Evolutionary conservation across 1,140 invertebrate genomes (phyloP).

Genomic region (Vollenhovia emeryi): DNA sequence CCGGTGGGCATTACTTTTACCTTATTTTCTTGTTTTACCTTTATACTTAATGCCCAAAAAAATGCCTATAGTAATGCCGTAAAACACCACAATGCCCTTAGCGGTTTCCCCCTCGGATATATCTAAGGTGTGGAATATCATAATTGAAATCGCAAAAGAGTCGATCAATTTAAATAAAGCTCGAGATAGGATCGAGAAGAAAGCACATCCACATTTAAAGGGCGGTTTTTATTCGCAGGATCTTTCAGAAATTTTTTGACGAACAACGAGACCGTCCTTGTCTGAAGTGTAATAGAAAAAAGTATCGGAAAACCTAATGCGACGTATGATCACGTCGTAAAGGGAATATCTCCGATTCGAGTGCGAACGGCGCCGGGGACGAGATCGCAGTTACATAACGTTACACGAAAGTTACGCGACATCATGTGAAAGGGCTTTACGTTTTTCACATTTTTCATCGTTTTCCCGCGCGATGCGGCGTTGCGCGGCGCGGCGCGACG

Average conservation of each 20-base stretch:
- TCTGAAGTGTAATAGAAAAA: conserved; percentile 25
- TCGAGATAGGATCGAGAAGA: too few relatives aligned
- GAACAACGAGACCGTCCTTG: background rate
- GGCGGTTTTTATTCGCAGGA: background rate
- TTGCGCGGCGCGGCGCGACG: background rate
- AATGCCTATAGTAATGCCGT: too few relatives aligned
- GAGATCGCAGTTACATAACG: conserved; percentile 59
- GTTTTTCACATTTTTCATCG: conserved; percentile 58
- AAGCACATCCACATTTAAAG: background rate
- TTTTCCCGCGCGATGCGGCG: conserved; percentile 22
- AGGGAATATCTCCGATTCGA: conserved; percentile 43
- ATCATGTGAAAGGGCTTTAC: conserved; percentile 42
- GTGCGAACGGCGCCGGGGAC: background rate
- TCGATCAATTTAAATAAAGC: conserved; percentile 10
- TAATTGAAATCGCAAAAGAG: background rate
- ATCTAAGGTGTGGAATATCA: conserved; percentile 1
- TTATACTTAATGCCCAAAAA: too few relatives aligned
- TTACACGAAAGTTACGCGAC: conserved; percentile 57
- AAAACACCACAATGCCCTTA: too few relatives aligned
- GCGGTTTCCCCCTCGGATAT: too few relatives aligned
- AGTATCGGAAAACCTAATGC: conserved; percentile 39
- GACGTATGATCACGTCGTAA: conserved; percentile 39
- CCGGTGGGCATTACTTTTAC: too few relatives aligned
- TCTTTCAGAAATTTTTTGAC: background rate
- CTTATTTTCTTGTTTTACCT: too few relatives aligned